Conservation (phyloP, 1,140 invertebrate genomes). For the Antheraea pernyi region DNA sequence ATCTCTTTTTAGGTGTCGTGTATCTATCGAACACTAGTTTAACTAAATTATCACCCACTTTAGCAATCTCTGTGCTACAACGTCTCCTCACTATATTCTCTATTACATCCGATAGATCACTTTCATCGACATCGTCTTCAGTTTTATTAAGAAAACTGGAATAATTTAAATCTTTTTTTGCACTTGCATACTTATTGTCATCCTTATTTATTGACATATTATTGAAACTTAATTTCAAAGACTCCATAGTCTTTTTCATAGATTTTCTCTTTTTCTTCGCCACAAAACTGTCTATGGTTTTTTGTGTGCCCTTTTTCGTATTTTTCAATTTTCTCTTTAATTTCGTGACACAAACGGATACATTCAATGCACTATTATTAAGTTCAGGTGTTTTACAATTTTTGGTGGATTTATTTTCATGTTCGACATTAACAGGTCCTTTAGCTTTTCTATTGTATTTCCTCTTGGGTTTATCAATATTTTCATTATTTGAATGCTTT, state of each 20-base stretch:
- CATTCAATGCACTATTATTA: conserved; percentile 37
- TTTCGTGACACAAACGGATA: conserved; percentile 59
- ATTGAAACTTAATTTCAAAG: conserved; percentile 37
- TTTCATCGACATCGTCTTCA: conserved; percentile 68
- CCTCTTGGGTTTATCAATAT: conserved; percentile 67
- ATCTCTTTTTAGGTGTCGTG: conserved; percentile 35
- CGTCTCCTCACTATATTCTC: conserved; percentile 78
- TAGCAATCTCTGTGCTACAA: conserved; percentile 45
- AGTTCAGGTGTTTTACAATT: conserved; percentile 41
- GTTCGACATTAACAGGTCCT: conserved; percentile 34
- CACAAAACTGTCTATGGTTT: conserved; percentile 63
- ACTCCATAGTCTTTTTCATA: conserved; percentile 32
- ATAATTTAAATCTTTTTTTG: conserved; percentile 33
- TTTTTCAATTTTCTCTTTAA: conserved; percentile 54
- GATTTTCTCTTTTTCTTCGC: conserved; percentile 46
- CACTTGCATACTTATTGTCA: conserved; percentile 13
- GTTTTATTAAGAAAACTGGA: conserved; percentile 68
- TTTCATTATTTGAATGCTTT: conserved; percentile 19
- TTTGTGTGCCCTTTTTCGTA: conserved; percentile 39
- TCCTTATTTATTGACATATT: conserved; percentile 35
- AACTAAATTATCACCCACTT: conserved; percentile 55
- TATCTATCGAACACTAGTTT: conserved; percentile 65
- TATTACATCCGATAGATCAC: conserved; percentile 82
- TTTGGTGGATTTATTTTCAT: conserved; percentile 49
- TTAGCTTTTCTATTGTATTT: conserved; percentile 64